Evolutionary conservation across 2,113 vertebrate species (phyloP), one percentile per base, ranked within the genome.

Genomic region (Emydura subglobosa): DNA sequence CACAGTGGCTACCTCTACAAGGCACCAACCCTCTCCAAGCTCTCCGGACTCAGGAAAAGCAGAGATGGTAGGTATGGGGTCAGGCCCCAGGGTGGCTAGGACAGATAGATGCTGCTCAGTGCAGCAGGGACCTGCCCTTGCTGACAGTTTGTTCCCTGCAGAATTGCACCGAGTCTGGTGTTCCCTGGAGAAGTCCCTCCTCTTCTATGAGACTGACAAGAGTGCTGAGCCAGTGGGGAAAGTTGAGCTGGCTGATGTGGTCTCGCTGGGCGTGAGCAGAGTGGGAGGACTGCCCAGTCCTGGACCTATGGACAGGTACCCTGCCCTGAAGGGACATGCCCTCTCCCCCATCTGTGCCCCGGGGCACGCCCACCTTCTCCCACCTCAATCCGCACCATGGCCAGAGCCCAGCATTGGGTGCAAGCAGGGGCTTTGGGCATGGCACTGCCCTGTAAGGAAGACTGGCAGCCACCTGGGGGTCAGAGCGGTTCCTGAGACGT

Each of bases 131-230:
- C 49, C 39, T 7, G 0, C 11, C 29, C 25, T 8, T 1, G 0
- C 87, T 93, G 51, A 95, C 3, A 1, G 9, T 44, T 12, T 0
- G 0, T 1, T 65, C 51, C 82, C 31, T 1, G 0, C 97, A 99
- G 99, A 99, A 47, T 99, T 99, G 96, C 99, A 99, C 95, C 98
- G 97, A 87, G 98, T 97, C 5, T 99, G 99, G 99, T 99, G 99
- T 85, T 98, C 98, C 0, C 97, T 99, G 98, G 99, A 99, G 89
- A 98, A 95, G 90, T 96, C 97, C 7, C 97, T 99, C 90, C 96
- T 98, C 14, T 98, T 99, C 87, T 99, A 99, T 0, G 99, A 99
- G 96, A 98, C 98, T 0, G 99, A 99, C 65, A 98, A 97, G 50
- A 98, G 98, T 65, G 50, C 96, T 0, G 99, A 99, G 47, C 97